These are phyloP conservation scores for Andrena praecox DNA, from an alignment of 2,888 invertebrate species.

Conservation along the genomic window DNA sequence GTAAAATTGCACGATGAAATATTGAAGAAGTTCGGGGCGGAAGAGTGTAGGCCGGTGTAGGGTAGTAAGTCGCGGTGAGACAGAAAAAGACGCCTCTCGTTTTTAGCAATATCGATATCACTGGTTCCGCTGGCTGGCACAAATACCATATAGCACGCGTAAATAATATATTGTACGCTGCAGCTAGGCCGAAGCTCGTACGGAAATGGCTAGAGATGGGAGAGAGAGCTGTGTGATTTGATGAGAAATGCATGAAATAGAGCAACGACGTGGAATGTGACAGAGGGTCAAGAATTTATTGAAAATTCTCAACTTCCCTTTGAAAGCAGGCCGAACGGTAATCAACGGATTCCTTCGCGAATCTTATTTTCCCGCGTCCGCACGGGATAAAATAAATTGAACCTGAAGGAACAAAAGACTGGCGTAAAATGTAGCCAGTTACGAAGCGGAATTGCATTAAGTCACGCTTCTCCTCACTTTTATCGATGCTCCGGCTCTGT, in stretches of 20 bases:
- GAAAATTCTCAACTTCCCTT: not conserved
- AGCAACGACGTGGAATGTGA: not conserved
- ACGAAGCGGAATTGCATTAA: constrained; percentile 44
- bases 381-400: constrained; percentile 22
- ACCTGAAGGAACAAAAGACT: constrained; percentile 27
- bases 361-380: constrained; percentile 24
- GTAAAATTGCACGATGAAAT: constrained; percentile 61
- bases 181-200: not conserved
- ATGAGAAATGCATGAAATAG: no score
- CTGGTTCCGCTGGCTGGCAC: constrained; percentile 3
- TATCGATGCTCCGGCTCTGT: constrained; percentile 33
- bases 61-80: constrained; percentile 3
- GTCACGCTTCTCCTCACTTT: constrained; percentile 10
- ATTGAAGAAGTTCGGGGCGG: constrained; percentile 39
- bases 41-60: not conserved
- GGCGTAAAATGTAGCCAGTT: constrained; percentile 39
- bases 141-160: constrained; percentile 22
- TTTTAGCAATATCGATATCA: constrained; percentile 63
- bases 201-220: no score
- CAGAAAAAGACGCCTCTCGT: constrained; percentile 17
- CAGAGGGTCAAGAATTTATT: not conserved
- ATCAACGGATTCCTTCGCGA: constrained; percentile 11
- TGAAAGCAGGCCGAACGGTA: not conserved
- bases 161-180: constrained; percentile 53
- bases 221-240: no score